Conservation (phyloP, 2,888 invertebrate species). For the Gastrophysa polygoni region DNA sequence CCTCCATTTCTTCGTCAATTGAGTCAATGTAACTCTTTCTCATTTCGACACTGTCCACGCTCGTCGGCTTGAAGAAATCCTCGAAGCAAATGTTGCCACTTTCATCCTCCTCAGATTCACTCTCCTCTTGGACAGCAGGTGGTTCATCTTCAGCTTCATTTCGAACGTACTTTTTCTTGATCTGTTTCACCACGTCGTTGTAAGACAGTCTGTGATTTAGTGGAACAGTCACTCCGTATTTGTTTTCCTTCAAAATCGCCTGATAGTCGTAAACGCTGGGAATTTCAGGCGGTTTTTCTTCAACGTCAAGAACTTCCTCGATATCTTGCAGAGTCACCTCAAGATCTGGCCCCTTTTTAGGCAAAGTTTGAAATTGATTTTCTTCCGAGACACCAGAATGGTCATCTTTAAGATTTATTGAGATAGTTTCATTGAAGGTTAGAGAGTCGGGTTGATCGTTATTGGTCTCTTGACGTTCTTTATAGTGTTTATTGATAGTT, state of each 20-base stretch:
- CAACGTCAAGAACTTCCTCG: not conserved
- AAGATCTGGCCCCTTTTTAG: too few species aligned
- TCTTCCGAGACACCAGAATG: too few species aligned
- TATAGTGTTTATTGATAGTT: not conserved
- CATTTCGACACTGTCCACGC: slow-evolving; percentile 4
- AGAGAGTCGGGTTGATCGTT: too few species aligned
- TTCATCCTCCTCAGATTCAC: slow-evolving; percentile 17
- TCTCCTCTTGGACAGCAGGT: too few species aligned
- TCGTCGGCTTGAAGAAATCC: not conserved
- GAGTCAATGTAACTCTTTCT: slow-evolving; percentile 12
- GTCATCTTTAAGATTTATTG: too few species aligned
- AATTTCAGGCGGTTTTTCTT: not conserved
- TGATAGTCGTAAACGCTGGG: slow-evolving; percentile 26
- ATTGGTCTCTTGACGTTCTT: too few species aligned
- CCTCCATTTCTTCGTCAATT: slow-evolving; percentile 41
- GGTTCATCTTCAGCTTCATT: not conserved
- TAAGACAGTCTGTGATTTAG: slow-evolving; percentile 37
- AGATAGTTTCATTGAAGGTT: too few species aligned
- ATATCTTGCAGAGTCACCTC: too few species aligned
- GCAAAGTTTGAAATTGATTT: too few species aligned
- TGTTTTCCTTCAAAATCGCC: slow-evolving; percentile 38
- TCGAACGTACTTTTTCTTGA: slow-evolving; percentile 34
- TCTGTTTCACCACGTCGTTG: slow-evolving; percentile 44
- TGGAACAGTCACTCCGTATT: slow-evolving; percentile 40
- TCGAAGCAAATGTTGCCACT: not conserved